These are phyloP conservation scores for Epizoanthus fatuus DNA, from an alignment of 92 coral and sea anemone species.

Conservation along the genomic window DNA sequence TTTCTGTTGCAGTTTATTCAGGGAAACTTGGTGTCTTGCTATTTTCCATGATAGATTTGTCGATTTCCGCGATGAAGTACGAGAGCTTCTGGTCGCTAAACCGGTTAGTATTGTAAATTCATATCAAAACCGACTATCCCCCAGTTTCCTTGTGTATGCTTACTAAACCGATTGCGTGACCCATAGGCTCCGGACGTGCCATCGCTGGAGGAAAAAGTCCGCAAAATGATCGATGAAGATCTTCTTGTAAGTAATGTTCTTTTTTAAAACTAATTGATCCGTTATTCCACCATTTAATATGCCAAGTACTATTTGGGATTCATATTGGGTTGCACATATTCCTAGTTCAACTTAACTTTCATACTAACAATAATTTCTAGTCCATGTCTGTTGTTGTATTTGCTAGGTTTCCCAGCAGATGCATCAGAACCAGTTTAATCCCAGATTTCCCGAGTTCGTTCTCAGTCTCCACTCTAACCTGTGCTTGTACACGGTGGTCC, in stretches of 20 bases:
- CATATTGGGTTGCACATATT: too few species aligned
- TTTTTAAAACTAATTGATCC: background rate
- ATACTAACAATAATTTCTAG: background rate
- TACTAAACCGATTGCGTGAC: constrained; percentile 4
- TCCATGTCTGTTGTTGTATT: background rate
- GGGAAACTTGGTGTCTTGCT: constrained; percentile 98
- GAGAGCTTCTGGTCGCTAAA: constrained; percentile 90
- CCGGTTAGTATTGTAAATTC: constrained; percentile 69
- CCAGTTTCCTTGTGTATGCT: background rate
- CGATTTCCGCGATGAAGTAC: constrained; percentile 94
- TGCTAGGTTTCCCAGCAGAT: too few species aligned
- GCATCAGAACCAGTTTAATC: too few species aligned
- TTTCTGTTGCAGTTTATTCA: constrained; percentile 84
- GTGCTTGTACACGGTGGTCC: background rate
- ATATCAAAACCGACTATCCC: too few species aligned
- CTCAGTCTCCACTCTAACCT: background rate
- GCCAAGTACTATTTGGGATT: too few species aligned
- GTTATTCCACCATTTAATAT: background rate
- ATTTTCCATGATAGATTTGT: constrained; percentile 98
- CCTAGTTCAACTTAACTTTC: too few species aligned
- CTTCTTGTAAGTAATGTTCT: constrained; percentile 74
- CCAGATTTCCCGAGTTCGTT: background rate
- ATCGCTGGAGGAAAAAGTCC: constrained; percentile 91
- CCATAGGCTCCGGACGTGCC: constrained; percentile 88
- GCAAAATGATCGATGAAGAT: constrained; percentile 95